A percentile compares a stretch with the other conserved stretches of the same genome.
Evolutionary conservation across 2,888 invertebrate genomes (phyloP).

Genomic region (Cephalotes varians): DNA sequence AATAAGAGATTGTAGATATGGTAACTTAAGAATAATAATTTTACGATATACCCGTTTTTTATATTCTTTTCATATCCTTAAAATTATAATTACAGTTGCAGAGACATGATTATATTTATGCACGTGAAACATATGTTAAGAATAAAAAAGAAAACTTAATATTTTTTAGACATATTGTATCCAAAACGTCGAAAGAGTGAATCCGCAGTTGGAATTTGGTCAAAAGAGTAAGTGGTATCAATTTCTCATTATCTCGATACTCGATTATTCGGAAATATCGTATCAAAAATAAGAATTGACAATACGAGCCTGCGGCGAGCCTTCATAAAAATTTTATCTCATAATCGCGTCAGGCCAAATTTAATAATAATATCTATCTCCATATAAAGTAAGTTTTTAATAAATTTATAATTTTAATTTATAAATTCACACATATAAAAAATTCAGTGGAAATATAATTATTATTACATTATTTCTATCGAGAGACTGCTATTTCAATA

Average conservation of each 20-base stretch:
- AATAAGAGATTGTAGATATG: not conserved
- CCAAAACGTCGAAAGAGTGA: not conserved
- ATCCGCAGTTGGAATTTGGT: not conserved
- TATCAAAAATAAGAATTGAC: constrained; percentile 8
- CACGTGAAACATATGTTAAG: not conserved
- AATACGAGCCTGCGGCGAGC: not conserved
- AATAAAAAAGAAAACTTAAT: not conserved
- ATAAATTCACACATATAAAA: not conserved
- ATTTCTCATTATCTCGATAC: constrained; percentile 22
- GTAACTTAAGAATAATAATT: not conserved
- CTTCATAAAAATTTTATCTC: constrained; percentile 20
- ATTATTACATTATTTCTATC: not conserved
- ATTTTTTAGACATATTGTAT: not conserved
- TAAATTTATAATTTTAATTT: constrained; percentile 22
- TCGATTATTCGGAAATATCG: constrained; percentile 18
- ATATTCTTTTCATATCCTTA: not conserved
- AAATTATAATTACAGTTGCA: not conserved
- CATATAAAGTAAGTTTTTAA: not conserved
- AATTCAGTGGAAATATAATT: not conserved
- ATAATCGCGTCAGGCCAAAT: not conserved
- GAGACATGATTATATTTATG: not conserved
- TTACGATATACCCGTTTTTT: not conserved
- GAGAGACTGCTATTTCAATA: not conserved
- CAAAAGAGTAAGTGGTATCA: constrained; percentile 11
- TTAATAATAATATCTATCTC: not conserved